phyloP scores from a whole-genome alignment of 2,113 vertebrate genomes.

The Cnemophilus loriae region DNA sequence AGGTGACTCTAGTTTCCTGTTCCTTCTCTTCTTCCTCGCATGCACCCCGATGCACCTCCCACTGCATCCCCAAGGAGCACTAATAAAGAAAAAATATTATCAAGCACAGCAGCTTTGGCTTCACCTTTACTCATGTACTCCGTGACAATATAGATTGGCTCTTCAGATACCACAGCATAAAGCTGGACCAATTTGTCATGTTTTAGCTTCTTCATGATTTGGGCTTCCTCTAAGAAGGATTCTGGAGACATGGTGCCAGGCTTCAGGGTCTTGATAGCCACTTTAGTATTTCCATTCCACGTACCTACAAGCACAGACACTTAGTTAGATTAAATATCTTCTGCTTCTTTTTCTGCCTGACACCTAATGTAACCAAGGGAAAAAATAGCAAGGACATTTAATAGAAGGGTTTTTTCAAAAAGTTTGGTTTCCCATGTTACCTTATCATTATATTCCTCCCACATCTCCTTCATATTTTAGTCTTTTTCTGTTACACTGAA shows the following conservation, averaged over 20 bases:
- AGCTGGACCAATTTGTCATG: conserved; percentile 97
- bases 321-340: conserved; percentile 32
- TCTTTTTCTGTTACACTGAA: background rate
- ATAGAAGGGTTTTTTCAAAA: background rate
- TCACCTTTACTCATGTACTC: conserved; percentile 98
- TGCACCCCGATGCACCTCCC: background rate
- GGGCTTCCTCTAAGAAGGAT: conserved; percentile 96
- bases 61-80: background rate
- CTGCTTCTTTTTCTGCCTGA: background rate
- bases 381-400: background rate
- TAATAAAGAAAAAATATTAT: background rate
- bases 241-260: conserved; percentile 98
- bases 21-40: background rate
- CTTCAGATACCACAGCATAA: conserved; percentile 96
- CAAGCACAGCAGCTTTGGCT: background rate
- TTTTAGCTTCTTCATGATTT: conserved; percentile 98
- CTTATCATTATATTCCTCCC: background rate
- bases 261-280: conserved; percentile 98
- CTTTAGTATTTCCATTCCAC: conserved; percentile 99
- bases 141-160: conserved; percentile 97
- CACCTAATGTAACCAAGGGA: background rate
- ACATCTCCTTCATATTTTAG: background rate
- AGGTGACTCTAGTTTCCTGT: background rate
- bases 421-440: background rate
- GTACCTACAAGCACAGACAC: conserved; percentile 78